These are phyloP conservation scores for Chloropsis cyanopogon DNA, from an alignment of 2,113 vertebrate species.

Conservation along the genomic window DNA sequence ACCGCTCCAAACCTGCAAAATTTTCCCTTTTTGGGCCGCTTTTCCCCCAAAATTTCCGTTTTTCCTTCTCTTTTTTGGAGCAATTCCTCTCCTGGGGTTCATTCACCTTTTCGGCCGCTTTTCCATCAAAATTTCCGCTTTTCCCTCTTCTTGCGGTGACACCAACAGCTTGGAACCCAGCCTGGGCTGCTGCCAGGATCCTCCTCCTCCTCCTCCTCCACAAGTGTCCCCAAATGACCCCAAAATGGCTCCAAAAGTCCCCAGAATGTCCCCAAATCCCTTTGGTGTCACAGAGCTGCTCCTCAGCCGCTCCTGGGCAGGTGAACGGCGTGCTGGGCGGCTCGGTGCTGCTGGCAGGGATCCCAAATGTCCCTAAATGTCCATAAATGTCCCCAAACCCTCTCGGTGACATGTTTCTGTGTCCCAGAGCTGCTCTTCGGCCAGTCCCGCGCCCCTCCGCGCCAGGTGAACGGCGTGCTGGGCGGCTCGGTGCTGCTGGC, in stretches of 20 bases:
- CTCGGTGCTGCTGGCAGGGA: neutral
- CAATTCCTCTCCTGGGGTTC: too few relatives aligned
- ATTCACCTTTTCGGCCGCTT: too few relatives aligned
- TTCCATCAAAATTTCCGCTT: neutral
- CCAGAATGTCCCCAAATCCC: neutral
- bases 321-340: neutral
- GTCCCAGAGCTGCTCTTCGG: neutral
- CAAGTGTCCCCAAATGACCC: neutral
- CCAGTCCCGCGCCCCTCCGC: neutral
- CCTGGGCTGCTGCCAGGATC: too few relatives aligned
- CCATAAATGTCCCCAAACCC: fast-evolving
- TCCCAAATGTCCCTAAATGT: neutral
- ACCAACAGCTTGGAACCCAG: too few relatives aligned
- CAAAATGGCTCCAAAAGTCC: too few relatives aligned
- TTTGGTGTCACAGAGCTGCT: neutral
- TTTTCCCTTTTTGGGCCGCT: too few relatives aligned
- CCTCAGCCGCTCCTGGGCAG: neutral
- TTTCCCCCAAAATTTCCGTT: too few relatives aligned
- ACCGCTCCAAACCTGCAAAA: too few relatives aligned
- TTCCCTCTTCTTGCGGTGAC: too few relatives aligned
- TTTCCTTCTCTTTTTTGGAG: neutral
- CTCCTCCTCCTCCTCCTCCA: too few relatives aligned
- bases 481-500: neutral
- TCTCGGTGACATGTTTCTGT: neutral
- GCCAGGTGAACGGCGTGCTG: neutral